These are phyloP conservation scores for Sturnira hondurensis DNA, from an alignment of 2,113 vertebrate genomes.

Conservation along the genomic window DNA sequence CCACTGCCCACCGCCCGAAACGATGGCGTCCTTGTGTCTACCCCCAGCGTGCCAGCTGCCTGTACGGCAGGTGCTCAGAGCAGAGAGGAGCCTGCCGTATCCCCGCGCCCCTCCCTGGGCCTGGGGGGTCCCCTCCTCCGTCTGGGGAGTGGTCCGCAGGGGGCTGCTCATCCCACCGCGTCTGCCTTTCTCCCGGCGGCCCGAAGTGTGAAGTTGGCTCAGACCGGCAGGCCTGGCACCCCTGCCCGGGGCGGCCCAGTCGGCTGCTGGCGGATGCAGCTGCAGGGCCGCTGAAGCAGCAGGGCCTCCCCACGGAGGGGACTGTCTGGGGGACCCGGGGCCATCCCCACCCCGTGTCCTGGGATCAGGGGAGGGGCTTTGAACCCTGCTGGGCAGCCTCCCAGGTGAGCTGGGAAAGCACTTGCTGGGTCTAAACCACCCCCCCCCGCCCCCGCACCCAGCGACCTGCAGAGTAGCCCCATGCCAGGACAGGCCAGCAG, in stretches of 20 bases:
- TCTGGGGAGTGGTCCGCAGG: neutral
- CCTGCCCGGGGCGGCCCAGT: rapidly evolving
- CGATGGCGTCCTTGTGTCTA: too few species aligned
- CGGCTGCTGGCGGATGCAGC: neutral
- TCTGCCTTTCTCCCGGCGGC: neutral
- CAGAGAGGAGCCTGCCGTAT: neutral
- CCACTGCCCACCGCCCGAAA: too few species aligned
- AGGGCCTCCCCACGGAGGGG: too few species aligned
- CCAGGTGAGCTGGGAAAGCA: neutral
- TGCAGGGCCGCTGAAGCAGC: neutral
- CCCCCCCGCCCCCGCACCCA: too few species aligned
- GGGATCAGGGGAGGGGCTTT: rapidly evolving
- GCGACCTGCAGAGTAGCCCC: rapidly evolving
- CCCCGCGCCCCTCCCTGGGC: neutral
- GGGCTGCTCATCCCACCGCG: rapidly evolving
- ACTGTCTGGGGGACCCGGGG: rapidly evolving
- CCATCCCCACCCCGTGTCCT: neutral
- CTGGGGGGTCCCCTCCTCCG: neutral
- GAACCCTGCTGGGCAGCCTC: rapidly evolving
- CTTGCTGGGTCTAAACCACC: rapidly evolving
- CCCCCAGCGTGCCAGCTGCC: rapidly evolving
- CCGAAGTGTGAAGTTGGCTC: rapidly evolving
- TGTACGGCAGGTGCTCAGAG: neutral
- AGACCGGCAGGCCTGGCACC: neutral
- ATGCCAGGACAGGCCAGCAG: neutral